These are phyloP conservation scores for Pelobates cultripes DNA, from an alignment of 2,797 vertebrate species.

Conservation along the genomic window DNA sequence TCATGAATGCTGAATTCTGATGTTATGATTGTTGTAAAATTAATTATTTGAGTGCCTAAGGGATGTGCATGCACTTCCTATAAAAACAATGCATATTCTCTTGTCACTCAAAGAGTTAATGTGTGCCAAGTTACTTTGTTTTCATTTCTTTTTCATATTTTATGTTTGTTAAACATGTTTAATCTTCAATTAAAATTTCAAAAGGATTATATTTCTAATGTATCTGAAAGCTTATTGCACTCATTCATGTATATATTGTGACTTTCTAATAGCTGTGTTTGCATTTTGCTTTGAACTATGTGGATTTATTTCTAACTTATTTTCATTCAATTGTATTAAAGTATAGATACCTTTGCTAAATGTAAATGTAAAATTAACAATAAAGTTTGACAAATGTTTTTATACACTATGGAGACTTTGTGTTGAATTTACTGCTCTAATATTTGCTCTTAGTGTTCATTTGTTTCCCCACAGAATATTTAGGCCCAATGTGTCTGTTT, in stretches of 20 bases:
- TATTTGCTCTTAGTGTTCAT: too few species aligned
- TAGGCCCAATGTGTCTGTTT: too few species aligned
- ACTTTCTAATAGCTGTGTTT: slow-evolving; percentile 76
- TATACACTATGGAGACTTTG: slow-evolving; percentile 77
- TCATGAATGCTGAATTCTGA: slow-evolving; percentile 57
- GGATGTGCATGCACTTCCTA: background rate
- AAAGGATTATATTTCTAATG: slow-evolving; percentile 66
- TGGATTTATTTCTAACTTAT: slow-evolving; percentile 73
- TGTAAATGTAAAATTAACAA: slow-evolving; percentile 80
- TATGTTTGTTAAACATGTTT: slow-evolving; percentile 72
- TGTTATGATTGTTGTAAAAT: slow-evolving; percentile 71
- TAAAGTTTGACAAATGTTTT: slow-evolving; percentile 83
- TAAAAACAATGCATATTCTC: background rate
- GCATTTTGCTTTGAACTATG: slow-evolving; percentile 67
- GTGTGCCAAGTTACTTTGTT: slow-evolving; percentile 74
- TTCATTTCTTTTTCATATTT: slow-evolving; percentile 29
- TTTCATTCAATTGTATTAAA: slow-evolving; percentile 76
- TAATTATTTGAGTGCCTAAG: slow-evolving; percentile 1
- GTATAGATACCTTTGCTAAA: slow-evolving; percentile 74
- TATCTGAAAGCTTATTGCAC: slow-evolving; percentile 77
- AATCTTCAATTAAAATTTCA: slow-evolving; percentile 45
- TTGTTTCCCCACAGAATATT: too few species aligned
- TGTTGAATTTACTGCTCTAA: slow-evolving; percentile 72
- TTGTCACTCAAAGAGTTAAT: slow-evolving; percentile 47
- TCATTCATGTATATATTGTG: slow-evolving; percentile 81